Conservation (phyloP, 1,140 invertebrate species). For the Globodera rostochiensis region DNA sequence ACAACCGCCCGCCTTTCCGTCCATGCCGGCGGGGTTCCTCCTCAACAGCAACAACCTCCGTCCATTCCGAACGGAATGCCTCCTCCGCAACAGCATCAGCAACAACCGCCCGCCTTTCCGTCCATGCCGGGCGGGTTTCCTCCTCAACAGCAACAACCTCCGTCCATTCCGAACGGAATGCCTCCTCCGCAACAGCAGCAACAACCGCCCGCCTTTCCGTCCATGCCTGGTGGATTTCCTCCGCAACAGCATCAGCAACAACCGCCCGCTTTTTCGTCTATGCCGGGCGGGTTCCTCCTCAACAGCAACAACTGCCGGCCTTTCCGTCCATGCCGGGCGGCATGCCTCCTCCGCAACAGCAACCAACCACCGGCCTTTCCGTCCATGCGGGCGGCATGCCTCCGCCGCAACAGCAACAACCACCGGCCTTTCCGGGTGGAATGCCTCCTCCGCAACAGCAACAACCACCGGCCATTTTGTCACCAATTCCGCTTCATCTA, state of each 20-base stretch:
- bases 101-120: neutral
- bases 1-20: no score
- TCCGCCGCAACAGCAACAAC: neutral
- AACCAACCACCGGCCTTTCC: neutral
- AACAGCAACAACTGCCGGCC: neutral
- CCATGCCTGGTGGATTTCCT: no score
- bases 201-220: neutral
- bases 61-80: no score
- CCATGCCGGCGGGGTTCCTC: no score
- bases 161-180: no score
- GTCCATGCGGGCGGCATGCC: neutral
- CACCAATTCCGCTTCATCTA: no score
- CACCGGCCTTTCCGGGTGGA: no score
- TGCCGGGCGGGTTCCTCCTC: no score
- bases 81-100: neutral
- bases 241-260: neutral
- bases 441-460: neutral
- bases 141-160: no score
- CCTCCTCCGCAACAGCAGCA: neutral
- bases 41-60: neutral
- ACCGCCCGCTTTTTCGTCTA: no score
- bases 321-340: neutral
- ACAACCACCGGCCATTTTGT: neutral
- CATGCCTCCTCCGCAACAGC: neutral
- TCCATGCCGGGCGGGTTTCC: no score